Evolutionary conservation across 2,888 invertebrate genomes (phyloP), one percentile per base, ranked within the genome.

Genomic region (Hirtodrosophila cameraria): DNA sequence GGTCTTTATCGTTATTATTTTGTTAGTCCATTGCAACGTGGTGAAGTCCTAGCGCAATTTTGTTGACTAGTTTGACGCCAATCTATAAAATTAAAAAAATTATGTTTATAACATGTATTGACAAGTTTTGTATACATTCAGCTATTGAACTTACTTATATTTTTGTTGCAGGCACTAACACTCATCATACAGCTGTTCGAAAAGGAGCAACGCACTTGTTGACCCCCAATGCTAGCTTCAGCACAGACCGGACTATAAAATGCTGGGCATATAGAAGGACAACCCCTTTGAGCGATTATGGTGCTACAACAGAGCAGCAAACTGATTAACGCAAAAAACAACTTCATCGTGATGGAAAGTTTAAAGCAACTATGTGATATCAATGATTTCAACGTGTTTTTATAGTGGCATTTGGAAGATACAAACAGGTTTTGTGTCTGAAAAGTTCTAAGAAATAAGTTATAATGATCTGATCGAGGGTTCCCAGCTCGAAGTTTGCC

Each of bases 111-210:
- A 7, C 18, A n/a, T 11, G 1, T 18, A 41, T 4, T 9, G n/a
- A n/a, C 9, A 5, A 7, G 12, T 31, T 12, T n/a, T n/a, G n/a
- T n/a, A n/a, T n/a, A n/a, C n/a, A n/a, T n/a, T n/a, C n/a, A n/a
- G n/a, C 23, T 9, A 13, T 16, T 1, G 6, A 27, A 66, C 62
- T 38, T 39, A 66, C 63, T 55, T 8, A 63, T 63, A 16, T 42
- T 11, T 0, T 28, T 36, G 1, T 0, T 9, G 6, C 68, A 69
- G 11, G 23, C 41, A 30, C 15, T 69, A 3, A 6, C 15, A 1
- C n/a, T 5, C 68, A 68, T 42, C 1, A 0, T 0, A 9, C 68
- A 69, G 3, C 27, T 3, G 8, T 48, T 69, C 4, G 64, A 46
- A 16, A 69, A 69, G 8, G 38, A 13, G 13, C 68, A 69, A 9